Percentiles rank a stretch among this genome's conserved stretches.
These are phyloP conservation scores for Tenebrio molitor DNA, from an alignment of 1,140 invertebrate genomes.

Conservation along the genomic window DNA sequence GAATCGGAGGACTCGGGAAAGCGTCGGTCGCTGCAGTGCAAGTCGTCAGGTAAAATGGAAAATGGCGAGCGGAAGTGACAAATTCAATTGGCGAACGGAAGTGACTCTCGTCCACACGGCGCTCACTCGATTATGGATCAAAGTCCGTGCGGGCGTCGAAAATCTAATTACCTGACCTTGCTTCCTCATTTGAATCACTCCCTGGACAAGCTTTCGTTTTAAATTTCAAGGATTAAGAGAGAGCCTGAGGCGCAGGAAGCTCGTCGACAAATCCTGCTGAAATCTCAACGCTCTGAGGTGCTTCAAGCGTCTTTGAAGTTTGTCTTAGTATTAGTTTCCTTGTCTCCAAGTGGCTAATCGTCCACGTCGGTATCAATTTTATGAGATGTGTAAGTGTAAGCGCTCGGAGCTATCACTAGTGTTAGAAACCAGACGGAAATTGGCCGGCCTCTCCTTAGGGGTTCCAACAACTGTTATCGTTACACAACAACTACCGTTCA, in stretches of 20 bases:
- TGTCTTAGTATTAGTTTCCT: no score
- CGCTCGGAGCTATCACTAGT: conserved; percentile 18
- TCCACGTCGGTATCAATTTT: conserved; percentile 14
- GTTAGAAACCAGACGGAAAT: conserved; percentile 38
- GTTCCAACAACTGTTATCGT: conserved; percentile 34
- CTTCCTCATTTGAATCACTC: conserved; percentile 47
- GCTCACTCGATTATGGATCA: conserved; percentile 54
- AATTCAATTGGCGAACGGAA: conserved; percentile 54
- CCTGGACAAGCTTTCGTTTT: conserved; percentile 17
- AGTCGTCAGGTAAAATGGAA: conserved; percentile 14
- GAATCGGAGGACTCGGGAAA: no score
- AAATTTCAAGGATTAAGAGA: conserved; percentile 45
- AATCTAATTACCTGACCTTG: conserved; percentile 51
- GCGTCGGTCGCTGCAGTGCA: no score
- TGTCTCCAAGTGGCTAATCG: not conserved
- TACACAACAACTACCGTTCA: conserved; percentile 36
- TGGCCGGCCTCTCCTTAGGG: conserved; percentile 29
- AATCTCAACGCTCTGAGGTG: no score
- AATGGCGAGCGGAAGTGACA: conserved; percentile 49
- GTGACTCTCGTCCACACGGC: conserved; percentile 49
- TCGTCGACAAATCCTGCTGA: no score
- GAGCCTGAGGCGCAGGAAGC: no score
- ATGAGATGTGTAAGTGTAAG: conserved; percentile 15
- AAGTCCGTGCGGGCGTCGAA: conserved; percentile 48
- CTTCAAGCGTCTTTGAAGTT: no score